A percentile compares a stretch with the other conserved stretches of the same genome.
Conservation (phyloP, 1,140 invertebrate genomes). For the Caenorhabditis remanei region DNA sequence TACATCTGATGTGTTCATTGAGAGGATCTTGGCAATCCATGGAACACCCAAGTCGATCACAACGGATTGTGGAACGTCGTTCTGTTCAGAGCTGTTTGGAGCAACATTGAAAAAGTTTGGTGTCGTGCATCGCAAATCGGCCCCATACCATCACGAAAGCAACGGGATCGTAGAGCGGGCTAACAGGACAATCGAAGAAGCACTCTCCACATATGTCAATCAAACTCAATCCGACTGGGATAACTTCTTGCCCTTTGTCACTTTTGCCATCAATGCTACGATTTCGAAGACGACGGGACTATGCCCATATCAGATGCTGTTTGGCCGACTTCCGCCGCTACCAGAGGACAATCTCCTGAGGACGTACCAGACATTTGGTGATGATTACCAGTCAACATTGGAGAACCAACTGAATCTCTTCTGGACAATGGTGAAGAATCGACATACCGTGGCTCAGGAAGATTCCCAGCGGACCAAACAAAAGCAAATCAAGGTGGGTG, state of each 20-base stretch:
- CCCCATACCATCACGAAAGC: slow-evolving; percentile 1
- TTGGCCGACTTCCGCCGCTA: neutral
- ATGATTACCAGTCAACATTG: neutral
- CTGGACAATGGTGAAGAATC: neutral
- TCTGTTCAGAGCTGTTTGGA: neutral
- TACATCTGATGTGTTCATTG: neutral
- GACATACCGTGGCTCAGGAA: neutral
- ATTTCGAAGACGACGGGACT: neutral
- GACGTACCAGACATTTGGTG: neutral
- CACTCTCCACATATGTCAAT: neutral
- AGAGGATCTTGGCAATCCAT: neutral
- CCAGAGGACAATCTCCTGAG: neutral
- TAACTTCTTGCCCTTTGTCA: neutral
- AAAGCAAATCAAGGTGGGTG: neutral
- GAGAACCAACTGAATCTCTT: neutral
- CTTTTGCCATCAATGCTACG: neutral
- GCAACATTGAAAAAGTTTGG: neutral
- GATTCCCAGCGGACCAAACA: neutral
- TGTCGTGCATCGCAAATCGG: neutral
- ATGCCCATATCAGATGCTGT: neutral
- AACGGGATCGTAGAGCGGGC: slow-evolving; percentile 41
- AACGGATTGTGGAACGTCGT: neutral
- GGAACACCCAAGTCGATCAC: neutral
- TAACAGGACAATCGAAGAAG: slow-evolving; percentile 32
- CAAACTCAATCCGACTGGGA: neutral